phyloP scores from a whole-genome alignment of 2,797 vertebrate species.

The Gallirallus australis region DNA sequence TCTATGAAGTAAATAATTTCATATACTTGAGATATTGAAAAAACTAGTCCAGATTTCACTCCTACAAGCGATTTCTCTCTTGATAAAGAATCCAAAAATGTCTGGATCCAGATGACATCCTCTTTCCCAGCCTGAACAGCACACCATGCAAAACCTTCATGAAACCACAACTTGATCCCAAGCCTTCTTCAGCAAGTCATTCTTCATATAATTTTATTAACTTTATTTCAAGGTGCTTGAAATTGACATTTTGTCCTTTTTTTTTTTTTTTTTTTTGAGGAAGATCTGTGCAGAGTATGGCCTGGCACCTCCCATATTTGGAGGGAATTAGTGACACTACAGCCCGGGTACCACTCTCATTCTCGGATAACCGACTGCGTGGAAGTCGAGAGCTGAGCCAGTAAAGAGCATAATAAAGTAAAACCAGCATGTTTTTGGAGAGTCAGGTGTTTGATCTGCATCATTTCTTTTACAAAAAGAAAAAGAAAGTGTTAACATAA shows the following conservation, averaged over 20 bases:
- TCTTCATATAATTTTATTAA: not conserved
- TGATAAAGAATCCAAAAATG: not conserved
- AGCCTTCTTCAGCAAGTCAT: not conserved
- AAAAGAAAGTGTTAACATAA: not conserved
- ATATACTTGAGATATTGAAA: not conserved
- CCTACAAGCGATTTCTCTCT: not conserved
- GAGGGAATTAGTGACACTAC: not conserved
- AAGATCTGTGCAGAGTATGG: not conserved
- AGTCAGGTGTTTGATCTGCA: not conserved
- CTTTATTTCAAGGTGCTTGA: not conserved
- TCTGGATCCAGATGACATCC: not conserved
- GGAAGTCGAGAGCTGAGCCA: not conserved
- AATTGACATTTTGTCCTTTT: not conserved
- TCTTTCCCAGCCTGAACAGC: not conserved
- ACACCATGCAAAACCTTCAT: not conserved
- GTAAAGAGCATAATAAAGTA: not conserved
- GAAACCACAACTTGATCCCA: accelerated
- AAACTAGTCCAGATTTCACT: not conserved
- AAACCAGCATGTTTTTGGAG: not conserved
- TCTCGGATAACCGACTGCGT: not conserved
- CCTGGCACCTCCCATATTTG: not conserved
- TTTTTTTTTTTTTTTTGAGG: not conserved
- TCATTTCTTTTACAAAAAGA: not conserved
- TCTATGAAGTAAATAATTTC: not conserved
- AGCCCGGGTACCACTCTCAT: not conserved